phyloP scores from a whole-genome alignment of 2,888 invertebrate genomes.

The Xestoiulus laeticollis region DNA sequence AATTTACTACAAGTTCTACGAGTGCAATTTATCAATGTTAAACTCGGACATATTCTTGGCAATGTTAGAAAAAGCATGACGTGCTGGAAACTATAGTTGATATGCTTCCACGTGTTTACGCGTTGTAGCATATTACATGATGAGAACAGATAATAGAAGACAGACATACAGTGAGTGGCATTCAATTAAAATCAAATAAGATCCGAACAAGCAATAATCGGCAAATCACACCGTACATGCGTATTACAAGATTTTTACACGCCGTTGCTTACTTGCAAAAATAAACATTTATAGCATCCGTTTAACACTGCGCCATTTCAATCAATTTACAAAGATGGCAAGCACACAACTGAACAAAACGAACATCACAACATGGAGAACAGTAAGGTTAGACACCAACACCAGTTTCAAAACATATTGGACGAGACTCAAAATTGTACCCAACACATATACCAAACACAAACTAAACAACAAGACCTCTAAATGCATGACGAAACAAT shows the following conservation, averaged over 20 bases:
- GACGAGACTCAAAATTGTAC: not conserved
- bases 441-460: not conserved
- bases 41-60: not conserved
- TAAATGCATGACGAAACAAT: too few relatives aligned
- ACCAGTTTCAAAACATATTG: not conserved
- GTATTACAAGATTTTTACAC: not conserved
- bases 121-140: not conserved
- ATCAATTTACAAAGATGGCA: not conserved
- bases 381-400: not conserved
- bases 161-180: not conserved
- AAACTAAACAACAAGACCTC: too few relatives aligned
- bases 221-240: conserved; percentile 5
- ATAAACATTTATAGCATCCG: not conserved
- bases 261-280: not conserved
- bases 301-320: not conserved
- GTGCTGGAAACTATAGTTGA: not conserved
- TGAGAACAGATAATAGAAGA: not conserved
- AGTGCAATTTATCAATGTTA: not conserved
- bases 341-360: not conserved
- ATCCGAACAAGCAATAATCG: not conserved
- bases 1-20: not conserved
- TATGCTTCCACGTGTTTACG: not conserved
- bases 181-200: conserved; percentile 27
- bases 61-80: not conserved
- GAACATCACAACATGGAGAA: not conserved